A percentile compares a stretch with the other conserved stretches of the same genome.
Conservation (phyloP, 1,140 invertebrate genomes). For the Arctopsyche grandis region DNA sequence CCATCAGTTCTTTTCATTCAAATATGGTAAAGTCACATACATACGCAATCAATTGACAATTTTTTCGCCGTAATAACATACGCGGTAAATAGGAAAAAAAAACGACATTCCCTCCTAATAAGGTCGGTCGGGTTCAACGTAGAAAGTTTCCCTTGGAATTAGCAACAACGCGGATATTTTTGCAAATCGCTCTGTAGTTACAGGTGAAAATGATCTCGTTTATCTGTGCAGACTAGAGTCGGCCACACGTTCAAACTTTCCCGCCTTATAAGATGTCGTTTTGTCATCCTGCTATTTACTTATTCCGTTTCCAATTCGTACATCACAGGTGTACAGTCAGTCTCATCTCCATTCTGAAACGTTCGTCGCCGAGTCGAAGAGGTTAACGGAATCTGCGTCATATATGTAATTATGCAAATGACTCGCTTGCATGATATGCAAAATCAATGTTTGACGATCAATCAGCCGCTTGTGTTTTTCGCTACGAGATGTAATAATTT, state of each 20-base stretch:
- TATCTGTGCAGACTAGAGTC: background rate
- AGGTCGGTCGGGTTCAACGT: conserved; percentile 16
- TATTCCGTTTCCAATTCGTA: background rate
- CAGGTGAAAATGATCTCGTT: conserved; percentile 42
- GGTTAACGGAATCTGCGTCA: too few species aligned
- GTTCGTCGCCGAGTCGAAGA: too few species aligned
- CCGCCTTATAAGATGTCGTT: conserved; percentile 25
- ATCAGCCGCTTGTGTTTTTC: background rate
- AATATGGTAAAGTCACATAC: background rate
- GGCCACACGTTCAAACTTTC: conserved; percentile 7
- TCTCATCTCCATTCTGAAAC: too few species aligned
- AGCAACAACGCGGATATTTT: background rate
- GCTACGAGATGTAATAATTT: background rate
- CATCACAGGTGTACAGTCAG: too few species aligned
- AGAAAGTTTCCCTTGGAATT: conserved; percentile 36
- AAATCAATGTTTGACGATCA: background rate
- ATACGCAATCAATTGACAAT: background rate
- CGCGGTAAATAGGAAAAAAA: background rate
- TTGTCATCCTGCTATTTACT: conserved; percentile 34
- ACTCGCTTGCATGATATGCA: background rate
- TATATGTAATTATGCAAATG: background rate
- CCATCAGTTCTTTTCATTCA: background rate
- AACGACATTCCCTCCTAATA: conserved; percentile 17
- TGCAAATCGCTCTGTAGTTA: conserved; percentile 22
- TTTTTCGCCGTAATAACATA: background rate